phyloP scores from a whole-genome alignment of 2,888 invertebrate species.

The Limnephilus marmoratus region DNA sequence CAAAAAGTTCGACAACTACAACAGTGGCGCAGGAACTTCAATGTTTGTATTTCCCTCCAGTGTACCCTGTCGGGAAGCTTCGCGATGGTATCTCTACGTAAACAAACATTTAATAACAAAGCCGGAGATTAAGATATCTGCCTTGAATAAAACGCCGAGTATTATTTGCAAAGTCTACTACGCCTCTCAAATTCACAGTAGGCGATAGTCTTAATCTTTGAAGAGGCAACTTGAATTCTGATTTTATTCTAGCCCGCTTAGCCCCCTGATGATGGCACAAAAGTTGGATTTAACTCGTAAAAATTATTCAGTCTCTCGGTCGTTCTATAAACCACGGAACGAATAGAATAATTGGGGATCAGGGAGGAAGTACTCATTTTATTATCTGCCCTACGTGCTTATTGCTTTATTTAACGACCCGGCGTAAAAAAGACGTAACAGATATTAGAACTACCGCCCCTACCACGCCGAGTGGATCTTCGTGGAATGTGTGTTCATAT shows the following conservation, averaged over 20 bases:
- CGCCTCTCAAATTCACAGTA: constrained; percentile 17
- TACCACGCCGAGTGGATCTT: neutral
- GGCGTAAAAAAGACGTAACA: neutral
- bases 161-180: constrained; percentile 25
- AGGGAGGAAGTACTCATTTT: neutral
- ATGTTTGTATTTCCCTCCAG: constrained; percentile 5
- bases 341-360: neutral
- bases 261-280: constrained; percentile 17
- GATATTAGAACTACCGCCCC: neutral
- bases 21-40: neutral
- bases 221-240: constrained; percentile 21
- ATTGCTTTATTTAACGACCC: neutral
- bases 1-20: neutral
- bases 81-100: neutral
- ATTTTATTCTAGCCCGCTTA: constrained; percentile 30
- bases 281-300: constrained; percentile 9
- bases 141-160: constrained; percentile 12
- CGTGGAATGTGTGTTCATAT: neutral
- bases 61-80: neutral
- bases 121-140: constrained; percentile 8
- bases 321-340: neutral
- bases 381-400: constrained; percentile 2
- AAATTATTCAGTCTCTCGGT: neutral
- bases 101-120: constrained; percentile 27
- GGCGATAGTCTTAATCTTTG: constrained; percentile 34